These are phyloP conservation scores for Halesus radiatus DNA, from an alignment of 1,140 invertebrate species.

Conservation along the genomic window DNA sequence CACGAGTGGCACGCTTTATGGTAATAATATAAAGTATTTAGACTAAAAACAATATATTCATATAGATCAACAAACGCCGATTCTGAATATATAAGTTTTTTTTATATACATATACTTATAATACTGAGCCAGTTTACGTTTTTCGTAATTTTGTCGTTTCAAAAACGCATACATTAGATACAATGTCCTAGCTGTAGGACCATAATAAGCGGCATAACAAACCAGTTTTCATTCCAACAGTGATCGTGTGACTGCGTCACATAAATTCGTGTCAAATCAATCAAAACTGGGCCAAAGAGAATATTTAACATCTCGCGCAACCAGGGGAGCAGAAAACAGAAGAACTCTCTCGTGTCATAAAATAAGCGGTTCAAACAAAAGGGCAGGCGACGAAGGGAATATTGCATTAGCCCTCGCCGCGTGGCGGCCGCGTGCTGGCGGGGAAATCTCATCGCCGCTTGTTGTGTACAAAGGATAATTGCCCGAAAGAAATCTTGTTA, in stretches of 20 bases:
- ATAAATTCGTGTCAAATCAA: slow-evolving; percentile 38
- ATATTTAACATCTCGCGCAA: slow-evolving; percentile 22
- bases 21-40: no score
- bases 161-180: no score
- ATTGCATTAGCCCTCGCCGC: slow-evolving; percentile 51
- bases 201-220: background rate
- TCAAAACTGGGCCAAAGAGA: slow-evolving; percentile 25
- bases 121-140: no score
- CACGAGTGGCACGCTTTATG: no score
- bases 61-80: no score
- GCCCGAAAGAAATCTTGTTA: slow-evolving; percentile 56
- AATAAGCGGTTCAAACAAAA: slow-evolving; percentile 22
- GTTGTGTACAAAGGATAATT: slow-evolving; percentile 53
- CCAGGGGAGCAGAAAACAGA: slow-evolving; percentile 30
- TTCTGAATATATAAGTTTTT: no score
- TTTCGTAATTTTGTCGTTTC: no score
- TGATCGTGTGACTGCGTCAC: slow-evolving; percentile 6
- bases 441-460: slow-evolving; percentile 22
- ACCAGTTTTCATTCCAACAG: background rate
- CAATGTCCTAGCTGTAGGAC: no score
- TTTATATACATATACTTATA: no score
- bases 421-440: slow-evolving; percentile 46
- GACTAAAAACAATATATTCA: no score
- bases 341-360: slow-evolving; percentile 12
- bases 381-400: slow-evolving; percentile 45